Percentiles rank a stretch among this genome's conserved stretches.
Conservation (phyloP, 2,797 vertebrate species). For the Okamejei kenojei region DNA sequence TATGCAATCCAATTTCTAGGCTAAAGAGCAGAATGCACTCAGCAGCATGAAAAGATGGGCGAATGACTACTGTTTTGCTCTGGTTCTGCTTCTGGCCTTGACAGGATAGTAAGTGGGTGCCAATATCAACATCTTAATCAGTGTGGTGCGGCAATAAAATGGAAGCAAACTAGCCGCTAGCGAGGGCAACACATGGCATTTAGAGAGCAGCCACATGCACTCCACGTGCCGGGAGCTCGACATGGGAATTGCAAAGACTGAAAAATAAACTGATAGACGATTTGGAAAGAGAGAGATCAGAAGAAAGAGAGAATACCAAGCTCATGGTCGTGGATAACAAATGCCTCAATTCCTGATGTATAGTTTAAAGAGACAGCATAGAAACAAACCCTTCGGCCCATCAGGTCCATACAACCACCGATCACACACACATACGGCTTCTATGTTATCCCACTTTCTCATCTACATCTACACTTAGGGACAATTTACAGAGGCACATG, state of each 20-base stretch:
- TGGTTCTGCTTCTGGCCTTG: not conserved
- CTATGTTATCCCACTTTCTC: too few relatives aligned
- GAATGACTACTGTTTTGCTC: not conserved
- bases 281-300: not conserved
- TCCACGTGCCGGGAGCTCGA: not conserved
- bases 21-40: too few relatives aligned
- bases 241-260: not conserved
- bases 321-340: not conserved
- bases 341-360: not conserved
- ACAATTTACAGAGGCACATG: too few relatives aligned
- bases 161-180: not conserved
- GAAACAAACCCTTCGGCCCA: too few relatives aligned
- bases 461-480: too few relatives aligned
- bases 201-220: not conserved
- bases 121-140: not conserved
- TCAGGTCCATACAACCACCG: too few relatives aligned
- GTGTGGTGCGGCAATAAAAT: not conserved
- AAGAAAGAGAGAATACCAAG: not conserved
- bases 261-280: not conserved
- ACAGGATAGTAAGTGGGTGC: not conserved
- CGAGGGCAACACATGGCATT: not conserved
- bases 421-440: too few relatives aligned
- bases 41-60: too few relatives aligned
- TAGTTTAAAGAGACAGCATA: too few relatives aligned
- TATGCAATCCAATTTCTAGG: too few relatives aligned